phyloP scores from a whole-genome alignment of 1,140 invertebrate genomes.

The Drosophila pseudoobscura region DNA sequence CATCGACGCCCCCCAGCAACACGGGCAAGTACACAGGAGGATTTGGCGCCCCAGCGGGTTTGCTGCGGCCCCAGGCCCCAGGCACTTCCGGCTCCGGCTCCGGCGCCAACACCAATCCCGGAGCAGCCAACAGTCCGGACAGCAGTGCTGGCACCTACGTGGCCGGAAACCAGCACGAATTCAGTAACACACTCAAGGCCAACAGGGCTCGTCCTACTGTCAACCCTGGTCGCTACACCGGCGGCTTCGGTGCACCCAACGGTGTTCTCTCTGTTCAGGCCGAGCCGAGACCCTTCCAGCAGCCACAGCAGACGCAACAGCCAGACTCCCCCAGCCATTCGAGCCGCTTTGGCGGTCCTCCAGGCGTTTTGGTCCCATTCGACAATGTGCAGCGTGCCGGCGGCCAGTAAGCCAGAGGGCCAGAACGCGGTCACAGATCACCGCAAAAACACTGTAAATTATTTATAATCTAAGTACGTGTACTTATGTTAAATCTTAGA shows the following conservation, averaged over 20 bases:
- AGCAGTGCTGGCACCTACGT: slow-evolving; percentile 47
- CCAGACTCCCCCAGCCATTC: slow-evolving; percentile 34
- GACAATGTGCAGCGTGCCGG: slow-evolving; percentile 68
- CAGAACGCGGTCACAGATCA: slow-evolving; percentile 4
- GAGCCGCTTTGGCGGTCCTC: slow-evolving; percentile 77
- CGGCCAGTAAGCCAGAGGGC: slow-evolving; percentile 53
- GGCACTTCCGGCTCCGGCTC: neutral
- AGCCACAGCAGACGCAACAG: slow-evolving; percentile 10
- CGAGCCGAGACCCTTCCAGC: slow-evolving; percentile 67
- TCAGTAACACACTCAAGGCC: slow-evolving; percentile 27
- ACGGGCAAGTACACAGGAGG: slow-evolving; percentile 66
- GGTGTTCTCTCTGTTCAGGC: slow-evolving; percentile 51
- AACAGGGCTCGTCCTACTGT: slow-evolving; percentile 40
- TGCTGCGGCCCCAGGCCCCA: slow-evolving; percentile 45
- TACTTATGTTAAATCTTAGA: slow-evolving; percentile 61
- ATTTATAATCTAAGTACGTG: slow-evolving; percentile 71
- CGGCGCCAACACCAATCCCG: slow-evolving; percentile 23
- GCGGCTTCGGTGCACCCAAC: slow-evolving; percentile 61
- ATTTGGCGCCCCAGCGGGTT: slow-evolving; percentile 72
- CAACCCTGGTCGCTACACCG: slow-evolving; percentile 60
- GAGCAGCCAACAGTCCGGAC: too few species aligned
- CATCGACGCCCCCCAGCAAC: slow-evolving; percentile 21
- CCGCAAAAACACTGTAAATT: slow-evolving; percentile 69
- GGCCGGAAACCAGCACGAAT: slow-evolving; percentile 57
- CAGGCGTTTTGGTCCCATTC: slow-evolving; percentile 74